Conservation (phyloP, 2,888 invertebrate species). For the Microplitis deprimator region DNA sequence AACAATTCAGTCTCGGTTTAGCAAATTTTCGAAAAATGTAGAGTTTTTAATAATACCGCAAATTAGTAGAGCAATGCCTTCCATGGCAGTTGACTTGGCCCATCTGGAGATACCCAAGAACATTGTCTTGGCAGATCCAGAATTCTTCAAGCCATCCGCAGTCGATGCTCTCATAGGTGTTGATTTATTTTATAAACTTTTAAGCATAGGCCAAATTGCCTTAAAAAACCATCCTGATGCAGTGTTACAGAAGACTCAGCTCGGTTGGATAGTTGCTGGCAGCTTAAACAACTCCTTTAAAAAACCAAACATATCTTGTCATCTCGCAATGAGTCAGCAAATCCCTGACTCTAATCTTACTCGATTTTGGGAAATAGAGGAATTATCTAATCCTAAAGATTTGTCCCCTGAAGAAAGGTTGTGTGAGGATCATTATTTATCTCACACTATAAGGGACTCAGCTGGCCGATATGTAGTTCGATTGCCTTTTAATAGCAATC, state of each 20-base stretch:
- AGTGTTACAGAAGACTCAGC: constrained; percentile 10
- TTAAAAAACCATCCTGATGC: constrained; percentile 2
- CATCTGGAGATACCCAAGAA: constrained; percentile 45
- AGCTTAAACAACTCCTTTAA: constrained; percentile 15
- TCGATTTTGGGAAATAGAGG: constrained; percentile 33
- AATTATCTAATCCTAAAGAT: neutral
- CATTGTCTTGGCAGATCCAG: constrained; percentile 49
- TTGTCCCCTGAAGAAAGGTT: constrained; percentile 29
- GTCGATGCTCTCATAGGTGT: constrained; percentile 51
- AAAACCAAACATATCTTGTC: neutral
- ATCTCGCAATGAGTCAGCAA: neutral
- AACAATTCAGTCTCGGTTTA: constrained; percentile 34
- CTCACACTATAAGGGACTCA: neutral
- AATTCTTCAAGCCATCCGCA: constrained; percentile 36
- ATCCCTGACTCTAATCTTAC: constrained; percentile 5
- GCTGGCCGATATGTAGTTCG: constrained; percentile 30
- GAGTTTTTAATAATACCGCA: constrained; percentile 45
- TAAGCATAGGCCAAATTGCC: constrained; percentile 35
- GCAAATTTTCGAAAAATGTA: constrained; percentile 37
- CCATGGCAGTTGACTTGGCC: constrained; percentile 31
- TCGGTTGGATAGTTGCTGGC: constrained; percentile 29
- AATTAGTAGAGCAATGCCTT: constrained; percentile 50
- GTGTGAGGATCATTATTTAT: constrained; percentile 30
- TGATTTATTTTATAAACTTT: constrained; percentile 45
- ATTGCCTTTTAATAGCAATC: constrained; percentile 20